Percentiles rank a stretch among this genome's conserved stretches.
These are phyloP conservation scores for Cepaea hortensis DNA, from an alignment of 2,888 invertebrate genomes.

Conservation along the genomic window DNA sequence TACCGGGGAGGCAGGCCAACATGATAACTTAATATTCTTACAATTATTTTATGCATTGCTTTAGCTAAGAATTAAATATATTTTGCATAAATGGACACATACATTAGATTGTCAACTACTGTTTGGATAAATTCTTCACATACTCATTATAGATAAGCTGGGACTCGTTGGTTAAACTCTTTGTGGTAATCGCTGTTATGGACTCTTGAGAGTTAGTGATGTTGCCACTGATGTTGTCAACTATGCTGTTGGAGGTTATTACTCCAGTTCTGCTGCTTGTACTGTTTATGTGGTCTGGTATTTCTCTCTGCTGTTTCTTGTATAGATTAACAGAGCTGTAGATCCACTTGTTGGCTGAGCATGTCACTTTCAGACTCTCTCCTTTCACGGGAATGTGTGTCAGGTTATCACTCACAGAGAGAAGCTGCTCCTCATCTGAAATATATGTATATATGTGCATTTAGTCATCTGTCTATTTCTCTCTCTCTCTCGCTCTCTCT, in stretches of 20 bases:
- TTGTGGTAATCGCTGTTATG: not conserved
- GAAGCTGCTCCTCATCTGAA: constrained; percentile 23
- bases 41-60: too few relatives aligned
- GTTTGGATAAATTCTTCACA: not conserved
- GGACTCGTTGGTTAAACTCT: not conserved
- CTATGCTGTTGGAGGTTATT: not conserved
- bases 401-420: constrained; percentile 36
- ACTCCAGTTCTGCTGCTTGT: not conserved
- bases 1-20: too few relatives aligned
- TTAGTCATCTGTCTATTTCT: not conserved
- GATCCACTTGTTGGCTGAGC: constrained; percentile 50
- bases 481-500: not conserved
- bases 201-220: not conserved
- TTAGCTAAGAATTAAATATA: too few relatives aligned
- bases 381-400: constrained; percentile 30
- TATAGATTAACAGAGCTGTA: constrained; percentile 29
- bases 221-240: not conserved
- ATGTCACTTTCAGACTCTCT: constrained; percentile 41
- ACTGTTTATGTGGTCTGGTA: not conserved
- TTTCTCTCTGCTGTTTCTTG: not conserved
- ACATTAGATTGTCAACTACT: too few relatives aligned
- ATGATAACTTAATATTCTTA: too few relatives aligned
- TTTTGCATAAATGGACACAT: too few relatives aligned
- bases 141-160: not conserved
- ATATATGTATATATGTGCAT: not conserved